Conservation (phyloP, 1,140 invertebrate genomes). For the Trachymyrmex septentrionalis region DNA sequence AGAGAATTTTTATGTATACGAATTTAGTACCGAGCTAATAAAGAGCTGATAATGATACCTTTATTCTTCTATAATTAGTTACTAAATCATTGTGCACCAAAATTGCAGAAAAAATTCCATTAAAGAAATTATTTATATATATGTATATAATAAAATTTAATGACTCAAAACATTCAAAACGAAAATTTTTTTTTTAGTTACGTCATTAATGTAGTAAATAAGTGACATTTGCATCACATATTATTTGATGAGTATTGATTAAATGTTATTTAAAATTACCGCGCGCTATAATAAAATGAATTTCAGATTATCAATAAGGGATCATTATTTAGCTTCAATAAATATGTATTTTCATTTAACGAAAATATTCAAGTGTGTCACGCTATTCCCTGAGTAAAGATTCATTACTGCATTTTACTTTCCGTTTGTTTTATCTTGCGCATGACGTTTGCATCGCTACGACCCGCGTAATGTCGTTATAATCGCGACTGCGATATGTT, state of each 20-base stretch:
- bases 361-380: not conserved
- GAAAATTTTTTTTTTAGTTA: no score
- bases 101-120: no score
- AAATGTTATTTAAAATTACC: not conserved
- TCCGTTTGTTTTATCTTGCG: not conserved
- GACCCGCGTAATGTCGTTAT: not conserved
- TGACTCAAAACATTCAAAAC: no score
- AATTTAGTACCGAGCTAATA: no score
- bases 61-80: no score
- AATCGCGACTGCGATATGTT: conserved; percentile 53
- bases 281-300: conserved; percentile 2
- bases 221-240: not conserved
- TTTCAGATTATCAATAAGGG: not conserved
- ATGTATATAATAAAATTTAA: no score
- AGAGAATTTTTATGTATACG: no score
- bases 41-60: no score
- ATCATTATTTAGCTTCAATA: not conserved
- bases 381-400: not conserved
- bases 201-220: no score
- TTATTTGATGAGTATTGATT: not conserved
- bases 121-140: no score
- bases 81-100: no score
- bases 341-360: not conserved
- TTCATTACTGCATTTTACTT: not conserved
- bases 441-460: conserved; percentile 6